phyloP scores from a whole-genome alignment of 2,888 invertebrate genomes.

The Hydroisotoma schaefferi region DNA sequence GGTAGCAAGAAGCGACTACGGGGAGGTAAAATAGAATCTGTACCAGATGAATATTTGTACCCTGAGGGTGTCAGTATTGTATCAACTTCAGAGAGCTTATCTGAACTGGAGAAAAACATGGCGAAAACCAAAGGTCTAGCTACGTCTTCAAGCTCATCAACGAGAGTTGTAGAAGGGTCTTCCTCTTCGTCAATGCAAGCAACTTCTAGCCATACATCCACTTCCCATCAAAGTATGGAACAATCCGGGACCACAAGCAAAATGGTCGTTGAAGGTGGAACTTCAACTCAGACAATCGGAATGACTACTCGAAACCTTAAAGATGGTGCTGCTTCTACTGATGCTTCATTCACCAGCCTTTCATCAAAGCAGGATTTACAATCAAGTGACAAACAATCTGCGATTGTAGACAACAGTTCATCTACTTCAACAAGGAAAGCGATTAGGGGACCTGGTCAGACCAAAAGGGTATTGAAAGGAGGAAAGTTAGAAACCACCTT shows the following conservation, averaged over 20 bases:
- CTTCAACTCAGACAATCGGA: neutral
- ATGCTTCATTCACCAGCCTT: neutral
- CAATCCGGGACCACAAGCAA: neutral
- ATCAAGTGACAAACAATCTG: neutral
- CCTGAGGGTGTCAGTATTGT: slow-evolving; percentile 31
- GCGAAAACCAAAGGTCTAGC: neutral
- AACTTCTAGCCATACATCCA: neutral
- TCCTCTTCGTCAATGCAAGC: neutral
- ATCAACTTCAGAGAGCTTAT: slow-evolving; percentile 19
- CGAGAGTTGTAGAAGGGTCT: neutral
- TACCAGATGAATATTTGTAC: slow-evolving; percentile 39
- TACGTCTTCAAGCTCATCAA: neutral
- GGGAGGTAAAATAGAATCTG: slow-evolving; percentile 39
- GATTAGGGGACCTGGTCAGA: slow-evolving; percentile 17
- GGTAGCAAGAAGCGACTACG: slow-evolving; percentile 31
- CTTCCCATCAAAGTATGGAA: neutral
- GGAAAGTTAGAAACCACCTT: slow-evolving; percentile 39
- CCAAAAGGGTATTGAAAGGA: slow-evolving; percentile 37
- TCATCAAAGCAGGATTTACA: neutral
- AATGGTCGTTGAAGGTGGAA: neutral
- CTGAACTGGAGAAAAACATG: slow-evolving; percentile 22
- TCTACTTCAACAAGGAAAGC: too few relatives aligned
- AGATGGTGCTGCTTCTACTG: neutral
- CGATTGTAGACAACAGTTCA: neutral
- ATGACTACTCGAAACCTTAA: neutral